Percentiles rank a stretch among this genome's conserved stretches.
phyloP scores from a whole-genome alignment of 2,797 vertebrate species.

The Acanthopagrus latus region DNA sequence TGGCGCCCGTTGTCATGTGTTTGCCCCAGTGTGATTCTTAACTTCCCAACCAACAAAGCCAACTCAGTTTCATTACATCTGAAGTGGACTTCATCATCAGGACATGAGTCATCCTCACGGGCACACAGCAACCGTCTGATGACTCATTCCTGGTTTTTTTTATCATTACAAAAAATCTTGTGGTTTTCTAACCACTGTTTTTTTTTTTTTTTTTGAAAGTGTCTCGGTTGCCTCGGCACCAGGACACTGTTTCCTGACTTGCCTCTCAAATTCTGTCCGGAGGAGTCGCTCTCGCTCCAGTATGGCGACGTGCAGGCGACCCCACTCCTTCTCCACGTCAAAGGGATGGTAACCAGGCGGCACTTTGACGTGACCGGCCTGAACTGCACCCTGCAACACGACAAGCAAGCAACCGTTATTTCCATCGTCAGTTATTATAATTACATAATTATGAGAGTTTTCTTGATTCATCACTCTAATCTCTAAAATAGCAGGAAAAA shows the following conservation, averaged over 20 bases:
- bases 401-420: neutral
- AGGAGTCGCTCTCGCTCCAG: constrained; percentile 94
- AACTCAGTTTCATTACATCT: constrained; percentile 21
- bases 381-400: constrained; percentile 86
- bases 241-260: constrained; percentile 14
- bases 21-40: constrained; percentile 22
- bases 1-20: constrained; percentile 49
- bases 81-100: constrained; percentile 25
- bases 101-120: constrained; percentile 63
- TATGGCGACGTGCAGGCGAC: constrained; percentile 93
- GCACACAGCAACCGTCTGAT: constrained; percentile 25
- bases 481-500: constrained; percentile 1
- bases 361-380: constrained; percentile 91
- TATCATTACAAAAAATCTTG: constrained; percentile 1
- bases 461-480: neutral
- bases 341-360: constrained; percentile 91
- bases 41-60: constrained; percentile 44
- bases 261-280: constrained; percentile 92
- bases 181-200: neutral
- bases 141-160: constrained; percentile 23
- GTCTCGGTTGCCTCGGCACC: constrained; percentile 40
- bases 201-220: neutral
- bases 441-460: too few species aligned
- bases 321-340: constrained; percentile 98
- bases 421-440: neutral